Evolutionary conservation across 2,113 vertebrate species (phyloP).

Genomic region (Neomonachus schauinslandi): DNA sequence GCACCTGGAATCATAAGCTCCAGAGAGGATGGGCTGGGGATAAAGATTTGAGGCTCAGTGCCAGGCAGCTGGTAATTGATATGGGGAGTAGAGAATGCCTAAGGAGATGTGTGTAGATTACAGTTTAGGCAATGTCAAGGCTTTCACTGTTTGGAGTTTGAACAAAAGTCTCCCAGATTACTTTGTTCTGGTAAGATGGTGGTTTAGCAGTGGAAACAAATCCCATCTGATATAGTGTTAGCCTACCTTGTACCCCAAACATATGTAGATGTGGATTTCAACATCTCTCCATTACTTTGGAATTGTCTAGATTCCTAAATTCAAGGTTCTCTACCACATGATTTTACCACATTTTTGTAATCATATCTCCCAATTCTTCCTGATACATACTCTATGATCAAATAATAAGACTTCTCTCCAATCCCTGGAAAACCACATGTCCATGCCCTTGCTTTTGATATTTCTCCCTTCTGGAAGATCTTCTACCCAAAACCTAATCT

Average conservation of each 20-base stretch:
- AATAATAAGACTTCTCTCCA: neutral
- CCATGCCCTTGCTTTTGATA: neutral
- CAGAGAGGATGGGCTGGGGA: neutral
- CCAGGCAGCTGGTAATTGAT: neutral
- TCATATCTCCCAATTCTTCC: neutral
- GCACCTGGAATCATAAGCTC: neutral
- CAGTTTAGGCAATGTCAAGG: neutral
- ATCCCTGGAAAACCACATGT: neutral
- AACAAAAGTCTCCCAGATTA: neutral
- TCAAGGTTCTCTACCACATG: neutral
- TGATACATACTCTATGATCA: neutral
- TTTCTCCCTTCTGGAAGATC: neutral
- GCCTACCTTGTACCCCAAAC: neutral
- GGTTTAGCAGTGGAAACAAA: neutral
- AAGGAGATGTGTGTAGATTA: neutral
- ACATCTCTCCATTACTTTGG: neutral
- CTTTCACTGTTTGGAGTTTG: neutral
- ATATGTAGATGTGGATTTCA: neutral
- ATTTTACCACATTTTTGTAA: neutral
- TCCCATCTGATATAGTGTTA: neutral
- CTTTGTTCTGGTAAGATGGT: neutral
- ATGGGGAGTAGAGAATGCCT: neutral
- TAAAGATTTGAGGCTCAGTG: neutral
- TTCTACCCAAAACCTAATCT: neutral
- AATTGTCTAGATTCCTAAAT: neutral